phyloP scores from a whole-genome alignment of 1,140 invertebrate species.

The Phymorhynchus buccinoides region DNA sequence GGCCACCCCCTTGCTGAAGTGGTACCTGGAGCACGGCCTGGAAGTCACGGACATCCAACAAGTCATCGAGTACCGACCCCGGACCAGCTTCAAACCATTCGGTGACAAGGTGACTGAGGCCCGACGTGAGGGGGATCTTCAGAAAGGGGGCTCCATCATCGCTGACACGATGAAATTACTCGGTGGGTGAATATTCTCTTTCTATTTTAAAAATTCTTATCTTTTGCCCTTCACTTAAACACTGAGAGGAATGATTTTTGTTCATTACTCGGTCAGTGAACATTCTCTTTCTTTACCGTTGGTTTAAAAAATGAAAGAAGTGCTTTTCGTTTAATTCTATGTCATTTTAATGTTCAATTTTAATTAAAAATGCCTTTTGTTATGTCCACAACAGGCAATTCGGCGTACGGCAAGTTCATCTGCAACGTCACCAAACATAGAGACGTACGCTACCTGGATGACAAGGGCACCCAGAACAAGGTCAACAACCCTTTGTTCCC shows the following conservation, averaged over 20 bases:
- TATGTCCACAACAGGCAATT: too few species aligned
- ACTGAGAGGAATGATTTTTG: too few species aligned
- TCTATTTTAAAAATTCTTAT: too few species aligned
- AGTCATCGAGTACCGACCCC: neutral
- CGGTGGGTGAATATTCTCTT: too few species aligned
- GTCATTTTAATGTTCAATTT: too few species aligned
- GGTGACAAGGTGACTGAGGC: neutral
- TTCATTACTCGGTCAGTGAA: too few species aligned
- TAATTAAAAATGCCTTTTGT: too few species aligned
- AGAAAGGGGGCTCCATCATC: neutral
- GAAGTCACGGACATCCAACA: neutral
- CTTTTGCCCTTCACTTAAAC: too few species aligned
- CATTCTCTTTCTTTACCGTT: too few species aligned
- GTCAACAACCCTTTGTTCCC: neutral
- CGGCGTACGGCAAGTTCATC: neutral
- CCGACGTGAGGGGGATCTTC: neutral
- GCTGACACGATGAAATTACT: neutral
- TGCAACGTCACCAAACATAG: neutral
- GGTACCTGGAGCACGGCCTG: neutral
- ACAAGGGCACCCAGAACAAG: neutral
- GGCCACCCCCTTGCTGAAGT: neutral
- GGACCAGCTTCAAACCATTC: neutral
- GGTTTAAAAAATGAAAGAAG: too few species aligned
- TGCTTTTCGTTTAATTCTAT: too few species aligned
- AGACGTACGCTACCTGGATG: neutral